Evolutionary conservation across 2,113 vertebrate genomes (phyloP).

Genomic region (Danio rerio): GRCz12tu NC_133191.1:44723501-44724000

Average conservation of each 20-base stretch:
- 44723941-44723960: slow-evolving; percentile 27
- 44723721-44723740: slow-evolving; percentile 76
- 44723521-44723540: slow-evolving; percentile 6
- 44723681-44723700: slow-evolving; percentile 82
- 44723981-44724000: slow-evolving; percentile 10
- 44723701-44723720: slow-evolving; percentile 81
- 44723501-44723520: slow-evolving; percentile 61
- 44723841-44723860: slow-evolving; percentile 53
- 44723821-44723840: slow-evolving; percentile 64
- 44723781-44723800: slow-evolving; percentile 55
- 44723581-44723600: neutral
- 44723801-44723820: slow-evolving; percentile 48
- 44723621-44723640: slow-evolving; percentile 27
- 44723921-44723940: slow-evolving; percentile 39
- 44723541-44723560: slow-evolving; percentile 13
- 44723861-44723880: slow-evolving; percentile 55
- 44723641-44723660: slow-evolving; percentile 51
- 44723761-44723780: slow-evolving; percentile 62
- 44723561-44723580: slow-evolving; percentile 7
- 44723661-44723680: slow-evolving; percentile 62
- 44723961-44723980: slow-evolving; percentile 38
- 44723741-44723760: slow-evolving; percentile 82
- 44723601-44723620: neutral
- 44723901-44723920: slow-evolving; percentile 32
- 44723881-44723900: slow-evolving; percentile 63